Percentiles rank a stretch among this genome's conserved stretches.
phyloP scores from a whole-genome alignment of 2,797 vertebrate genomes.

The Tympanoctomys barrerae region DNA sequence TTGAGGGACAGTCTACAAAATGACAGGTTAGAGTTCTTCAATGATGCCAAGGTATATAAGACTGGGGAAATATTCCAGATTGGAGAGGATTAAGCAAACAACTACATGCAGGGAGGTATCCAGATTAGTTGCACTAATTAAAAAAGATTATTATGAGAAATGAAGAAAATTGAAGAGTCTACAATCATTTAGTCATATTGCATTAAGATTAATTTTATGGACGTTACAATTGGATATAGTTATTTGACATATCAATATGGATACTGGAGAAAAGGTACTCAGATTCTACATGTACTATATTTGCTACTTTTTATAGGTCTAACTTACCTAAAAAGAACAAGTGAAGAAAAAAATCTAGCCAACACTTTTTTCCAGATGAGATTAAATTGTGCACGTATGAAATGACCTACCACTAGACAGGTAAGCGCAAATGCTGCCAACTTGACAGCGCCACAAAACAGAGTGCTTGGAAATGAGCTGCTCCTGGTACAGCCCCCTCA shows the following conservation, averaged over 20 bases:
- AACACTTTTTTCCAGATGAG: constrained; percentile 16
- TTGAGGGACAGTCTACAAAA: background rate
- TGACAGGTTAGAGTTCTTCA: background rate
- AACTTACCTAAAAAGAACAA: background rate
- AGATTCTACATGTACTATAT: background rate
- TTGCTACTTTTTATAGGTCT: background rate
- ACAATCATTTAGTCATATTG: background rate
- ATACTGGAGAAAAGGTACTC: background rate
- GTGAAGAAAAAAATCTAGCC: background rate
- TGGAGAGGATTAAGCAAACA: background rate
- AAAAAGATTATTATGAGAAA: background rate
- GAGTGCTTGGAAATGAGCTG: background rate
- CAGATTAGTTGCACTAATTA: background rate
- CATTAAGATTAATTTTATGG: background rate
- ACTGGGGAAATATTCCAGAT: background rate
- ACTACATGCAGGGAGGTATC: background rate
- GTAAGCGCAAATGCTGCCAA: background rate
- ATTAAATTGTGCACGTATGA: background rate
- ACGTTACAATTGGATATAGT: background rate
- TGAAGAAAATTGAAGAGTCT: background rate
- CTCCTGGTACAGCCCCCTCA: background rate
- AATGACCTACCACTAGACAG: background rate
- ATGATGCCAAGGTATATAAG: background rate
- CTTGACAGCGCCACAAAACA: background rate
- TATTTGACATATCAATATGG: background rate